Conservation (phyloP, 2,888 invertebrate genomes). For the Caenorhabditis zanzibari region DNA sequence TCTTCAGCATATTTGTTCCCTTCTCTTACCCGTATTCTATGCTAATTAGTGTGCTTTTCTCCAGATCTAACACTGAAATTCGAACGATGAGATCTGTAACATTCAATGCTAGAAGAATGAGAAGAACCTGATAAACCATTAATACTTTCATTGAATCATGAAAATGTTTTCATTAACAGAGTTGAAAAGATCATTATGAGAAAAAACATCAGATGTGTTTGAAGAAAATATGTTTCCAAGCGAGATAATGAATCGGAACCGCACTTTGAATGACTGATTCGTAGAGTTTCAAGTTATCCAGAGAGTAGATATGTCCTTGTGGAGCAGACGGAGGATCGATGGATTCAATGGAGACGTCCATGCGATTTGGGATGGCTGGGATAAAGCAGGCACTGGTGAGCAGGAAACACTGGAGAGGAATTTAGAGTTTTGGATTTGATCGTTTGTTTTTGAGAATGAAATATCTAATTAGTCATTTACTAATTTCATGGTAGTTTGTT, state of each 20-base stretch:
- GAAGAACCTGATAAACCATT: background rate
- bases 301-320: conserved; percentile 5
- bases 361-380: conserved; percentile 29
- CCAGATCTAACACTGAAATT: background rate
- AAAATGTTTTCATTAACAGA: conserved; percentile 1
- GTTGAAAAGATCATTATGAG: background rate
- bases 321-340: background rate
- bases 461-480: no score
- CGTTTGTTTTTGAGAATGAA: no score
- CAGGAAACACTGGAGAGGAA: conserved; percentile 37
- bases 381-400: conserved; percentile 42
- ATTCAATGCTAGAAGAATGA: conserved; percentile 37
- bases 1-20: conserved; percentile 21
- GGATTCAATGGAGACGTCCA: conserved; percentile 1
- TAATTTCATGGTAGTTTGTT: background rate
- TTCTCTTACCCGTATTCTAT: conserved; percentile 45
- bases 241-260: conserved; percentile 50
- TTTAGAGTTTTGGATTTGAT: background rate
- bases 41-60: conserved; percentile 9
- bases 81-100: conserved; percentile 11
- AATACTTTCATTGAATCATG: background rate
- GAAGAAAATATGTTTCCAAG: conserved; percentile 54
- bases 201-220: conserved; percentile 30
- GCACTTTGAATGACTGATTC: conserved; percentile 51
- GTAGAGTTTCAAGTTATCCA: conserved; percentile 53